These are phyloP conservation scores for Scaptomyza caliginosa DNA, from an alignment of 2,888 invertebrate species.

Conservation along the genomic window DNA sequence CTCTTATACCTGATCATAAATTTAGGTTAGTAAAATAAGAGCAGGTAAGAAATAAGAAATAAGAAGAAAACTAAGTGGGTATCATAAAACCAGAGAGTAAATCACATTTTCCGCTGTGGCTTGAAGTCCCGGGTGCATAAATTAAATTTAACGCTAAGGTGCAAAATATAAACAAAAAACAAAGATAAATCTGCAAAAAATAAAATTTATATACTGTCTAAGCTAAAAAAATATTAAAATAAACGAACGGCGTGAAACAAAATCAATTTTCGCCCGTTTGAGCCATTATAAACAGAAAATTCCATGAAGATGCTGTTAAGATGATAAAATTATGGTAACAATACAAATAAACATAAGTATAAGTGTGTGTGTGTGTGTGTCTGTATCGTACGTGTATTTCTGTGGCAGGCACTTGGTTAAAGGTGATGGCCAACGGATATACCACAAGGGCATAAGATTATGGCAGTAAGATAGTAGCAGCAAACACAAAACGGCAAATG, in stretches of 20 bases:
- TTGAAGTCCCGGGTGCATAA: conserved; percentile 52
- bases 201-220: background rate
- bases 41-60: conserved; percentile 1
- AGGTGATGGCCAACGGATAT: conserved; percentile 41
- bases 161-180: conserved; percentile 8
- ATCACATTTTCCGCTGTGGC: conserved; percentile 62
- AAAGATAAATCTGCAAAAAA: background rate
- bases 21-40: conserved; percentile 39
- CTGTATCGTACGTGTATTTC: no score
- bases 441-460: conserved; percentile 64
- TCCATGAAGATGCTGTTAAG: conserved; percentile 57
- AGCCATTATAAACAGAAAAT: conserved; percentile 46
- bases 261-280: conserved; percentile 63
- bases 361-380: conserved; percentile 1
- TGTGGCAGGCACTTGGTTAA: conserved; percentile 29
- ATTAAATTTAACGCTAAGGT: conserved; percentile 61
- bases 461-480: conserved; percentile 42
- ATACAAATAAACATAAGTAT: background rate
- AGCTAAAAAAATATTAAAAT: conserved; percentile 1
- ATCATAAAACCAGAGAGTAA: conserved; percentile 55
- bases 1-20: conserved; percentile 69
- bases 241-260: conserved; percentile 26
- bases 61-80: conserved; percentile 35
- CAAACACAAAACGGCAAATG: conserved; percentile 17
- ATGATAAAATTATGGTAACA: conserved; percentile 50